Conservation (phyloP, 1,140 invertebrate genomes). For the Drosophila jambulina region DNA sequence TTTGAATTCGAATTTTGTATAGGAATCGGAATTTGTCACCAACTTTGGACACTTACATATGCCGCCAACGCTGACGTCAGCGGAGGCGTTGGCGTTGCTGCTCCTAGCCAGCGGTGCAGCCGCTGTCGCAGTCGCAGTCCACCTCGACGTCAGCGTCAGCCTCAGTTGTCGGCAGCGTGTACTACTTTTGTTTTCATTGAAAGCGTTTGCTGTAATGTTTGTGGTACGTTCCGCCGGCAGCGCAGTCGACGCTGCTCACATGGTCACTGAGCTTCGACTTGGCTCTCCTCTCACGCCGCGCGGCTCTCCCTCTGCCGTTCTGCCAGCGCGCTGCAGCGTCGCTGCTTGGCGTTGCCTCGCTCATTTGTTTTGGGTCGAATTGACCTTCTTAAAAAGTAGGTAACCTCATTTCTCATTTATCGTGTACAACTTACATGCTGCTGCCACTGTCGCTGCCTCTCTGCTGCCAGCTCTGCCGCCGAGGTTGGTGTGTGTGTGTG, state of each 20-base stretch:
- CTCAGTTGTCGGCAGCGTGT: slow-evolving; percentile 62
- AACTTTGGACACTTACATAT: slow-evolving; percentile 73
- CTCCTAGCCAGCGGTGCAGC: slow-evolving; percentile 2
- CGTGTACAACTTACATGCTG: slow-evolving; percentile 83
- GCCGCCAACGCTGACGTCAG: slow-evolving; percentile 28
- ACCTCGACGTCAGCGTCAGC: slow-evolving; percentile 23
- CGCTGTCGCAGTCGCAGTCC: slow-evolving; percentile 9
- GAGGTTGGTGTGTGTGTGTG: slow-evolving; percentile 6
- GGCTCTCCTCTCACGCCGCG: slow-evolving; percentile 15
- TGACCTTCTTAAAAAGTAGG: slow-evolving; percentile 85
- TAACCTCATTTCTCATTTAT: slow-evolving; percentile 85
- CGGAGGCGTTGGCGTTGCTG: slow-evolving; percentile 25
- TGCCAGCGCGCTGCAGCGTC: slow-evolving; percentile 4
- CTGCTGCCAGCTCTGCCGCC: slow-evolving; percentile 6
- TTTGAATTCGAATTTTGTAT: slow-evolving; percentile 31
- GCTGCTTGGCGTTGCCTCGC: slow-evolving; percentile 72
- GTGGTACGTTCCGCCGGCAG: slow-evolving; percentile 60
- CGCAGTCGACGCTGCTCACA: slow-evolving; percentile 57
- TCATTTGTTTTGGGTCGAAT: slow-evolving; percentile 83
- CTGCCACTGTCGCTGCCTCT: slow-evolving; percentile 30
- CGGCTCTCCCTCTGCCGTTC: slow-evolving; percentile 16
- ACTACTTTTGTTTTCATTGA: slow-evolving; percentile 83
- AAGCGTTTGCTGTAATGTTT: slow-evolving; percentile 83
- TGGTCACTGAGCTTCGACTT: slow-evolving; percentile 78
- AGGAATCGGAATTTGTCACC: slow-evolving; percentile 69